These are phyloP conservation scores for Phyllotis vaccarum DNA, from an alignment of 2,797 vertebrate genomes.

Conservation along the genomic window DNA sequence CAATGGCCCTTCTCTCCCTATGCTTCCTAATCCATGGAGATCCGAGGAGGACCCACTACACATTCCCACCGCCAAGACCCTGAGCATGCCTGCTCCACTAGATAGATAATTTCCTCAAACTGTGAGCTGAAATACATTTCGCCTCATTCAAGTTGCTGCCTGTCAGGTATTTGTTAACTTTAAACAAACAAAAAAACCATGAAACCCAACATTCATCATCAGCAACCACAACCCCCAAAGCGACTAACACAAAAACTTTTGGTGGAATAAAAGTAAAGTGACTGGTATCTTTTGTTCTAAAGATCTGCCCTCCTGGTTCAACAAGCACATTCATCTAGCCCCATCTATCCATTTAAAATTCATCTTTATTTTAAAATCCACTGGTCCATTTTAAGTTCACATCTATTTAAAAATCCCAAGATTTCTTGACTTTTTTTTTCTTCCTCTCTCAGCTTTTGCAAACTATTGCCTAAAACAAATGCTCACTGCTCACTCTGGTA, in stretches of 20 bases:
- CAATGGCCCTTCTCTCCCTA: not conserved
- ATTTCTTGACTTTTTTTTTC: not conserved
- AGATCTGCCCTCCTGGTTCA: not conserved
- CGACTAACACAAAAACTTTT: not conserved
- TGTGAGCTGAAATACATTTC: not conserved
- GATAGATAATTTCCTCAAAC: not conserved
- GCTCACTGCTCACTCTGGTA: not conserved
- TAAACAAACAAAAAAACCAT: not conserved
- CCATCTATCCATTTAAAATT: not conserved
- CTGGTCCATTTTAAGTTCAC: not conserved
- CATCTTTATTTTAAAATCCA: not conserved
- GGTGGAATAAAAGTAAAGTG: not conserved
- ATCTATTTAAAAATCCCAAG: not conserved
- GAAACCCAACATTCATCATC: not conserved
- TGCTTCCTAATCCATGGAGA: not conserved
- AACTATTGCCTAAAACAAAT: constrained; percentile 38
- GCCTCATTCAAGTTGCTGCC: too few relatives aligned
- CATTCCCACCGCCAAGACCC: not conserved
- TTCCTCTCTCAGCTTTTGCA: constrained; percentile 37
- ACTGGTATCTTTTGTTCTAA: not conserved
- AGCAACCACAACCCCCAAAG: not conserved
- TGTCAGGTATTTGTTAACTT: not conserved
- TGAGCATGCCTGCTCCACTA: not conserved
- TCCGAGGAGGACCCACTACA: not conserved
- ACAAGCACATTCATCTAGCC: not conserved